Conservation (phyloP, 2,888 invertebrate genomes). For the Melanostoma scalare region DNA sequence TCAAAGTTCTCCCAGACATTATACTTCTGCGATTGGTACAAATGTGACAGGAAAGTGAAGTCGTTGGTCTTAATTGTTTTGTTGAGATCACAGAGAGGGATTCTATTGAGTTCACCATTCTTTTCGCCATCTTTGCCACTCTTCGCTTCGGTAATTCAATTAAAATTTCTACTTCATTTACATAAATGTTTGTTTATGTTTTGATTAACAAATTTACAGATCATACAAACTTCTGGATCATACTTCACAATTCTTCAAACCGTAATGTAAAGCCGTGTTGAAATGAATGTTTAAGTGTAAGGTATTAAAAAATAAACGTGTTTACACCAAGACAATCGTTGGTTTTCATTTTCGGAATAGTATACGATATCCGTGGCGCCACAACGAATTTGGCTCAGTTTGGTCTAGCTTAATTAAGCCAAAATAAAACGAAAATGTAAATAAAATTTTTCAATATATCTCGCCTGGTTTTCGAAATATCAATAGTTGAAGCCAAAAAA, state of each 20-base stretch:
- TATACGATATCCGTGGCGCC: too few relatives aligned
- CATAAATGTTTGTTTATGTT: background rate
- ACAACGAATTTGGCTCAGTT: too few relatives aligned
- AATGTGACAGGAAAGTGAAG: constrained; percentile 7
- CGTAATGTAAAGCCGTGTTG: constrained; percentile 10
- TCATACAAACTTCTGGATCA: constrained; percentile 45
- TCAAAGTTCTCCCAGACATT: constrained; percentile 10
- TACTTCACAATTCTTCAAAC: constrained; percentile 38
- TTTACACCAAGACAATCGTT: too few relatives aligned
- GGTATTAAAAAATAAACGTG: too few relatives aligned
- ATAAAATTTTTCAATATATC: too few relatives aligned
- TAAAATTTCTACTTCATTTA: background rate
- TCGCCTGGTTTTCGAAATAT: too few relatives aligned
- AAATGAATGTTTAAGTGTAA: too few relatives aligned
- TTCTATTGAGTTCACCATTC: constrained; percentile 28
- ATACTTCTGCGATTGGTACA: constrained; percentile 55
- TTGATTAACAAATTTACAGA: constrained; percentile 17
- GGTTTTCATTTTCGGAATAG: too few relatives aligned
- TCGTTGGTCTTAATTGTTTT: constrained; percentile 28
- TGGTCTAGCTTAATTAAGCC: too few relatives aligned
- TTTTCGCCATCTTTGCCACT: constrained; percentile 47
- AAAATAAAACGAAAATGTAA: too few relatives aligned
- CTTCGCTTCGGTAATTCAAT: constrained; percentile 14
- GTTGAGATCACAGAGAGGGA: constrained; percentile 43
- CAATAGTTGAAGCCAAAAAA: too few relatives aligned